Evolutionary conservation across 2,113 vertebrate genomes (phyloP), one percentile per base, ranked within the genome.

Genomic region (Smithornis capensis): DNA sequence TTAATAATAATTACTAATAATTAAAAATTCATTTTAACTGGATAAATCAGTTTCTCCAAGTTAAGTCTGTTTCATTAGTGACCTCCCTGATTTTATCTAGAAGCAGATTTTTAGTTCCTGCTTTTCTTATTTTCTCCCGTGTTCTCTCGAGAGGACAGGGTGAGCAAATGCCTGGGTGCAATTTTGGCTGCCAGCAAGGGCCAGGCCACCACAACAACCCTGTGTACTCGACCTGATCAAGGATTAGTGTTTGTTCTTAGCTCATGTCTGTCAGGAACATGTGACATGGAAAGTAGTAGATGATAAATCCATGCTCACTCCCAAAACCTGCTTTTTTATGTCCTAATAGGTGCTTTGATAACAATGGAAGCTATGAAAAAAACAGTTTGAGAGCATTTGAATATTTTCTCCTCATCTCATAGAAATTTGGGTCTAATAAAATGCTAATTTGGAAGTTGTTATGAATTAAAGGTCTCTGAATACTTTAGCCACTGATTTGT

Each of bases 181-280:
- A 49, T 9, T 19, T 6, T 44, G 45, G 15, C 2, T 10, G 38
- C 47, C 63, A 49, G 31, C 0, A 9, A 55, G 22, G 38, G 40
- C 50, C 55, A 33, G 14, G 35, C 11, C 31, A 33, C 16, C 16
- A 11, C 9, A 12, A 16, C 24, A 42, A 33, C 18, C 27, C 7
- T 0, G 1, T 5, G 12, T 33, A 4, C 24, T 71, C 1, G 8
- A 2, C 28, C 5, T 67, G 27, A 8, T 28, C 21, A 16, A 42
- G 37, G 62, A 25, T 19, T 65, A 0, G 22, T 52, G 27, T 8
- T 68, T 49, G 3, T 19, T 56, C 29, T 65, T 25, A 37, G 29
- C 40, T 35, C 45, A 9, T 57, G 50, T n/a, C 64, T 57, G 21
- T 52, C 57, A 40, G 52, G 18, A 52, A 45, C 7, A 4, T 14